Evolutionary conservation across 35 echinoderm and acorn worm genomes (phyloP), one percentile per base, ranked within the genome.

Genomic region (Ophioderma brevispina): DNA sequence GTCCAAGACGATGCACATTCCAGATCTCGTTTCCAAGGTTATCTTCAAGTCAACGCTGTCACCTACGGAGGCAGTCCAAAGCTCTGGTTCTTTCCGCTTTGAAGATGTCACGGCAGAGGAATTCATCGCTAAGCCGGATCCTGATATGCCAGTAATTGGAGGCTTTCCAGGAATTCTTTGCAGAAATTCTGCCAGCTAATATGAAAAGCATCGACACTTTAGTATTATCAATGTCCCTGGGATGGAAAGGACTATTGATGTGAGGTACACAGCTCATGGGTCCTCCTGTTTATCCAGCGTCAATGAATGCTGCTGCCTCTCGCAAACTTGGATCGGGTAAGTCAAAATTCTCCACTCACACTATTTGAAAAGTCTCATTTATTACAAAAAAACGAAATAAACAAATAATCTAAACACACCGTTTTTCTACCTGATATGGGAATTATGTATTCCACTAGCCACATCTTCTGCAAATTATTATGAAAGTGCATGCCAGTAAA

Each of bases 191-290:
- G 1, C 89, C 89, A 50, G 96, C 96, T 10, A 95, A 95, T 37
- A 28, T 87, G 32, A 89, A 92, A 21, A 95, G 95, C 49, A 86
- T 98, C 33, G 96, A 98, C 77, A 95, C 75, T 98, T 98, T 79
- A 98, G 93, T 31, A 82, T 99, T 0, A 50, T 99, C 17, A 90
- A 94, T 18, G 97, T 99, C 5, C 31, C 11, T 0, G 90, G 79
- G 1, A 64, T 85, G 76, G 89, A 89, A 30, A 87, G 90, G 42
- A 84, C 76, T 0, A 80, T 95, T 8, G 97, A 99, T 52, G 91
- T 99, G 6, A 77, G 97, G 17, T 99, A 95, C 43, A 92, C 97
- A 0, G 97, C 97, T 30, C 97, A 99, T 76, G 97, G 97, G n/a
- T 99, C 97, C 0, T n/a, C 97, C 97, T 0, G 95, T 91, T 59